Evolutionary conservation across 2,888 invertebrate genomes (phyloP), one percentile per base, ranked within the genome.

Genomic region (Nomada hirtipes): DNA sequence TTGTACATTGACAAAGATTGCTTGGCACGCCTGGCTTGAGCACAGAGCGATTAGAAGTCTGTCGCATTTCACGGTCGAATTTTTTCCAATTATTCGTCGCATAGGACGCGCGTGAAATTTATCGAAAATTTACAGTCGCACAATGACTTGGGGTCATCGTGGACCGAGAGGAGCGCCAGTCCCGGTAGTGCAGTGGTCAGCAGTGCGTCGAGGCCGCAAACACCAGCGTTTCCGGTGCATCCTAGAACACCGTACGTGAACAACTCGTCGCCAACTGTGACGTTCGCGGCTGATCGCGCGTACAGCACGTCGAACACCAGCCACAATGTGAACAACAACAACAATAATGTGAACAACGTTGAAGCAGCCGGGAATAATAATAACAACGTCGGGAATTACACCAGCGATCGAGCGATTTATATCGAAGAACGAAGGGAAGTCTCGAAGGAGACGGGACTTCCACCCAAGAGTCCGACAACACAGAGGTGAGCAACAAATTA

Each of bases 191-290:
- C 94, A 59, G 95, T 95, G 81, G 94, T 93, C 55, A 95, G 95
- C 71, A 93, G 94, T 60, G 95, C 94, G 50, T 95, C 95, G 83
- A 95, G 98, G 80, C 97, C 98, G 42, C 97, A 98, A 93, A 98
- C 98, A 29, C 98, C 99, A 60, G 97, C 97, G 74, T 99, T 99
- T 95, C 98, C 99, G 80, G 98, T 98, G 74, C 97, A 97, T 91
- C 98, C 98, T 77, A 96, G 98, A 90, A 98, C 98, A 10, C 98
- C 98, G 18, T 97, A 97, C 94, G 96, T 96, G 87, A 97, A 97
- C 91, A 97, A 97, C 91, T 95, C 96, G 63, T 96, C 96, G 77
- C 96, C 96, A 74, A 95, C 96, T 69, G 95, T 95, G 83, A 93
- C 93, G 29, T 93, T 93, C 73, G 93, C 93, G 50, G 82, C 91